These are phyloP conservation scores for Piaya cayana DNA, from an alignment of 2,113 vertebrate genomes.

Conservation along the genomic window DNA sequence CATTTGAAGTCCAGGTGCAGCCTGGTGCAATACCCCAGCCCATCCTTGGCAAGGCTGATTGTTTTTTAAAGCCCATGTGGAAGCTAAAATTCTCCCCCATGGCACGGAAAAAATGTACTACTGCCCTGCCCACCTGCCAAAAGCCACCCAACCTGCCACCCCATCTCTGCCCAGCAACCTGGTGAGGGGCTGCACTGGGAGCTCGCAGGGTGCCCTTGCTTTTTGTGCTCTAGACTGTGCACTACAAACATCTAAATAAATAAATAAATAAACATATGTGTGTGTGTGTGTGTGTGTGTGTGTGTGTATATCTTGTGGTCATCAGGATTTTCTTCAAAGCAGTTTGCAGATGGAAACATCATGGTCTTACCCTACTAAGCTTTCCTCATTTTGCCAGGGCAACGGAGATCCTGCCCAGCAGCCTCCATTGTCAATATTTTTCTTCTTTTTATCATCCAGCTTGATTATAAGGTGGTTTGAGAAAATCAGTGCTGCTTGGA, in stretches of 20 bases:
- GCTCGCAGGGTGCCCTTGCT: fast-evolving
- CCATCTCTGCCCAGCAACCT: background rate
- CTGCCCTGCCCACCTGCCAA: fast-evolving
- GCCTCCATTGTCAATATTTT: too few species aligned
- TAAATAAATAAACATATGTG: too few species aligned
- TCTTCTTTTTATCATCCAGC: background rate
- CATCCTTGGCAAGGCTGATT: background rate
- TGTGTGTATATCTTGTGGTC: background rate
- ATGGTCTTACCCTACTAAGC: fast-evolving
- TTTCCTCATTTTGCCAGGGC: background rate
- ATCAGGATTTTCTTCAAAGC: background rate
- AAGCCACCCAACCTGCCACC: fast-evolving
- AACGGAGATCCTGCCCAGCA: background rate
- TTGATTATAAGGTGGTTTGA: fast-evolving
- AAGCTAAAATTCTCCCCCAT: background rate
- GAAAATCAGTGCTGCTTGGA: background rate
- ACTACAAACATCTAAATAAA: background rate
- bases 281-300: too few species aligned
- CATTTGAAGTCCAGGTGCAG: background rate
- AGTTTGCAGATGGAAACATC: background rate
- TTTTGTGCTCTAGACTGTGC: background rate
- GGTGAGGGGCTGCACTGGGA: fast-evolving
- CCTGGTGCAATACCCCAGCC: too few species aligned
- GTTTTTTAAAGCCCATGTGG: fast-evolving
- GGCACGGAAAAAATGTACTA: fast-evolving